A percentile compares a stretch with the other conserved stretches of the same genome.
phyloP scores from a whole-genome alignment of 2,113 vertebrate genomes.

The Cyrtonyx montezumae region DNA sequence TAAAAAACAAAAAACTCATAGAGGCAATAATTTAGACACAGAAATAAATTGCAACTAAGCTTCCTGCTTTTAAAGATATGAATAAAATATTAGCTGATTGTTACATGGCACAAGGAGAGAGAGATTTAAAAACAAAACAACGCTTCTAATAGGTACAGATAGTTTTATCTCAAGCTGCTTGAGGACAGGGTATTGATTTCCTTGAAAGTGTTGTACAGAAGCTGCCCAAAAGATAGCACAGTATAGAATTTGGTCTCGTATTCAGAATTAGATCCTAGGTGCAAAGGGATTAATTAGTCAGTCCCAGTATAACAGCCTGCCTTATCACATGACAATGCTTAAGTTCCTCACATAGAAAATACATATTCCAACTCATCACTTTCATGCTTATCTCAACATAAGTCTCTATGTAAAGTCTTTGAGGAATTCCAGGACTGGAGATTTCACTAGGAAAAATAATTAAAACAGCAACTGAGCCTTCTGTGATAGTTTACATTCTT shows the following conservation, averaged over 20 bases:
- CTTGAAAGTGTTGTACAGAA: not conserved
- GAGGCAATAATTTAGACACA: not conserved
- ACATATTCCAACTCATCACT: not conserved
- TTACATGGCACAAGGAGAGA: not conserved
- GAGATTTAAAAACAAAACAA: not conserved
- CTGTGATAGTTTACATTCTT: not conserved
- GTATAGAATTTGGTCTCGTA: not conserved
- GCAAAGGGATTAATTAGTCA: not conserved
- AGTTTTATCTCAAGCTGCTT: not conserved
- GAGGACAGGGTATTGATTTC: accelerated
- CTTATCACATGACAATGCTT: not conserved
- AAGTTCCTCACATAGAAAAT: not conserved
- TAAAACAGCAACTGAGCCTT: not conserved
- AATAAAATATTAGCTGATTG: not conserved
- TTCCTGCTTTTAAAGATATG: not conserved
- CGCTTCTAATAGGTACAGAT: not conserved
- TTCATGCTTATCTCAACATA: not conserved
- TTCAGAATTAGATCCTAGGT: not conserved
- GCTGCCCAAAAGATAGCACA: not conserved
- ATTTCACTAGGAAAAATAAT: not conserved
- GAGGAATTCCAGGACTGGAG: not conserved
- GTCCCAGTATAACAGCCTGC: not conserved
- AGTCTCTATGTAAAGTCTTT: not conserved
- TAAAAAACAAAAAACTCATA: not conserved
- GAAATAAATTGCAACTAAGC: not conserved